Evolutionary conservation across 53 echinoderm and acorn worm species (phyloP).

Genomic region (Stichopus horrens): DNA sequence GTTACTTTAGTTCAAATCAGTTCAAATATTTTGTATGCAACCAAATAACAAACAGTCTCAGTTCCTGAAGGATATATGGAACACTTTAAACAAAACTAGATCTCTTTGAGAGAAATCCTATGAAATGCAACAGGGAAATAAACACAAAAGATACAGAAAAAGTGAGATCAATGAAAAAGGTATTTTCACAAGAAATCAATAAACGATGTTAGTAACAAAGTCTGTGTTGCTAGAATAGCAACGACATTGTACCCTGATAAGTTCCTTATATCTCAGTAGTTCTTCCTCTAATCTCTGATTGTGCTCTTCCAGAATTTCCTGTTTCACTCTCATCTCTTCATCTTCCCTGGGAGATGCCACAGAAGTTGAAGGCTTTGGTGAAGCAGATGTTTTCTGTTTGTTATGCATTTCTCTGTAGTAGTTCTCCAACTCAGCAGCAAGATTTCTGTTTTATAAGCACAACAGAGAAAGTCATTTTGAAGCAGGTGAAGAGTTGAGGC

Average conservation of each 20-base stretch:
- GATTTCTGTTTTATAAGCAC: background rate
- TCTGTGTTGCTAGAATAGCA: too few relatives aligned
- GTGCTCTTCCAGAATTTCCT: constrained; percentile 81
- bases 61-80: too few relatives aligned
- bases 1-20: too few relatives aligned
- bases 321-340: constrained; percentile 63
- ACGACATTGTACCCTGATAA: constrained; percentile 42
- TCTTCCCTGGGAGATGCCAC: constrained; percentile 3
- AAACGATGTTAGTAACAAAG: too few relatives aligned
- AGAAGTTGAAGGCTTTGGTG: background rate
- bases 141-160: too few relatives aligned
- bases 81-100: too few relatives aligned
- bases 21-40: too few relatives aligned
- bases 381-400: background rate
- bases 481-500: background rate
- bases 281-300: constrained; percentile 69
- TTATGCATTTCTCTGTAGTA: background rate
- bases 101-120: too few relatives aligned
- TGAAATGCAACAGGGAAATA: too few relatives aligned
- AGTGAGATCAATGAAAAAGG: too few relatives aligned
- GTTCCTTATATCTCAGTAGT: constrained; percentile 56
- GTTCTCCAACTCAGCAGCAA: constrained; percentile 6
- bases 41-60: too few relatives aligned
- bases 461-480: background rate
- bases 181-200: too few relatives aligned